Evolutionary conservation across 2,113 vertebrate genomes (phyloP).

Genomic region (Heteronetta atricapilla): DNA sequence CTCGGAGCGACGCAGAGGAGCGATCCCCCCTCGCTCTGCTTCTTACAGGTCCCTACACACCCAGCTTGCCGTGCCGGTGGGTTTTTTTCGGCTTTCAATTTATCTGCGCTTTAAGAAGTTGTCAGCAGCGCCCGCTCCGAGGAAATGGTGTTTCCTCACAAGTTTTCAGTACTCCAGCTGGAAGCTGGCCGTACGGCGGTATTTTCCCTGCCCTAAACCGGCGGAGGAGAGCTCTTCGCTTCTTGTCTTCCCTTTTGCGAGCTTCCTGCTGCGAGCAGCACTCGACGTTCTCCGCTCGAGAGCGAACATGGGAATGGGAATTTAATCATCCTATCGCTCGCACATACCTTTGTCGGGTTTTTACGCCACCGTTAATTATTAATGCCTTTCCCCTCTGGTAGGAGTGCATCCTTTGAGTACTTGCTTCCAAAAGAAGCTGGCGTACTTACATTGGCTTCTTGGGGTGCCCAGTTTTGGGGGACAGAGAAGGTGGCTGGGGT

Average conservation of each 20-base stretch:
- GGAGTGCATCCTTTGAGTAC: not conserved
- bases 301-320: not conserved
- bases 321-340: not conserved
- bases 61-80: no score
- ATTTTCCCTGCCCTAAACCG: not conserved
- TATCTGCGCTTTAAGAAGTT: fast-evolving
- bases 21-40: no score
- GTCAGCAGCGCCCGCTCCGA: not conserved
- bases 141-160: not conserved
- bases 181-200: not conserved
- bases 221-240: not conserved
- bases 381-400: not conserved
- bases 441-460: not conserved
- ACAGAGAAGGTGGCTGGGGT: not conserved
- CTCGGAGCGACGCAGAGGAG: no score
- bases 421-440: not conserved
- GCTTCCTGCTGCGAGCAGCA: not conserved
- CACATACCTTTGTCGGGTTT: not conserved
- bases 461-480: not conserved
- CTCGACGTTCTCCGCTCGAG: not conserved
- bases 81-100: not conserved
- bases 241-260: not conserved
- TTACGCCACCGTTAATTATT: not conserved
- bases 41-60: no score
- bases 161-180: not conserved